Evolutionary conservation across 1,140 invertebrate species (phyloP), one percentile per base, ranked within the genome.

Genomic region (Metopolophium dirhodum): DNA sequence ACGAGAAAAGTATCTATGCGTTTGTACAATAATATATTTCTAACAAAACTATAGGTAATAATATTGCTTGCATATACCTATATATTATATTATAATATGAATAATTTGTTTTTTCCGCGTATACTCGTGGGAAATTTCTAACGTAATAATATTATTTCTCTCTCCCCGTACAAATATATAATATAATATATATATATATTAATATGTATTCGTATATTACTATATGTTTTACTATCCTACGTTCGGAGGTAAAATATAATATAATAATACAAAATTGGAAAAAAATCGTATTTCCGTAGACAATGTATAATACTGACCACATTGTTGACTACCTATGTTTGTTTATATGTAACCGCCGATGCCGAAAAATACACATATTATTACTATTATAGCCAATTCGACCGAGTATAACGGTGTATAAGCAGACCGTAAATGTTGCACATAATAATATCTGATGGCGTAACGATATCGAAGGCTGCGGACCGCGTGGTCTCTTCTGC

Each of bases 331-430:
- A 3, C 26, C 26, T 47, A 1, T 41, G 35, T 89, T 89, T 57
- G 35, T 54, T 57, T 57, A 37, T 18, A 14, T 57, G 9, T 57
- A 41, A 89, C 51, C 49, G 6, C 88, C 23, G 88, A 41, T 57
- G n/a, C 22, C 47, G 47, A 35, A 88, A 88, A 88, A 88, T 49
- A 86, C 85, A 86, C 45, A 47, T 18, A 35, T 35, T 51, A 88
- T n/a, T n/a, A 87, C 20, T 86, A 86, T 23, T 54, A 49, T n/a
- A 35, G 51, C 82, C 41, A 47, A 49, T 30, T 30, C 3, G 26
- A 49, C 47, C 86, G 47, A 14, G 86, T 51, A 88, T 88, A 88
- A 88, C 86, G 86, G 86, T 88, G 30, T 88, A 88, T 49, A 87
- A 3, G 37, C 35, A 22, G 35, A 18, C 45, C 47, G 22, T n/a